A percentile compares a stretch with the other conserved stretches of the same genome.
phyloP scores from a whole-genome alignment of 2,113 vertebrate genomes.

The Peromyscus polionotus region DNA sequence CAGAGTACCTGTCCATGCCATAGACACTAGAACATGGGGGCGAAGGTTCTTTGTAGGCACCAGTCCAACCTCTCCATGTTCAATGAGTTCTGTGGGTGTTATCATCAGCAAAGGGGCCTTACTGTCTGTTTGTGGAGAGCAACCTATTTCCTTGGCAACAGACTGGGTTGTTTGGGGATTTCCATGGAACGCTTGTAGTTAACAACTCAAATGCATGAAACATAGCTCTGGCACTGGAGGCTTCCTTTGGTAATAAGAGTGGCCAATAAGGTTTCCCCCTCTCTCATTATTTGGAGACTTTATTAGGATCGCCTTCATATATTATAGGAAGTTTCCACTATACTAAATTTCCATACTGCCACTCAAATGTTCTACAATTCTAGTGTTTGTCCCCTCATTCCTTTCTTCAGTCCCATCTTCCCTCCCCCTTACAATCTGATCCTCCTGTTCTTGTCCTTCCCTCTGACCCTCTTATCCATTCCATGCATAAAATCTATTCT shows the following conservation, averaged over 20 bases:
- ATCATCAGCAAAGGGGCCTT: too few relatives aligned
- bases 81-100: background rate
- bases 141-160: background rate
- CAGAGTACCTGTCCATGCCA: background rate
- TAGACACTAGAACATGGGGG: background rate
- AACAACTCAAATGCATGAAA: background rate
- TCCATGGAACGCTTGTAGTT: background rate
- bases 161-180: background rate
- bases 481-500: background rate
- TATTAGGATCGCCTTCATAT: background rate
- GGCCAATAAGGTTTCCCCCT: background rate
- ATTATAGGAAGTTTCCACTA: background rate
- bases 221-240: background rate
- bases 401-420: background rate
- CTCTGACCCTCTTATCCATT: background rate
- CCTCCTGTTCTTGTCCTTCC: background rate
- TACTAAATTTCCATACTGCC: background rate
- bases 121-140: background rate
- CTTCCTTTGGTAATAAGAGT: background rate
- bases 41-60: background rate
- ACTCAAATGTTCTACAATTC: background rate
- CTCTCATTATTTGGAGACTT: background rate
- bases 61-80: background rate
- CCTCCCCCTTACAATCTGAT: background rate
- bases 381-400: background rate